Evolutionary conservation across 2,797 vertebrate species (phyloP), one percentile per base, ranked within the genome.

Genomic region (Salarias fasciatus): DNA sequence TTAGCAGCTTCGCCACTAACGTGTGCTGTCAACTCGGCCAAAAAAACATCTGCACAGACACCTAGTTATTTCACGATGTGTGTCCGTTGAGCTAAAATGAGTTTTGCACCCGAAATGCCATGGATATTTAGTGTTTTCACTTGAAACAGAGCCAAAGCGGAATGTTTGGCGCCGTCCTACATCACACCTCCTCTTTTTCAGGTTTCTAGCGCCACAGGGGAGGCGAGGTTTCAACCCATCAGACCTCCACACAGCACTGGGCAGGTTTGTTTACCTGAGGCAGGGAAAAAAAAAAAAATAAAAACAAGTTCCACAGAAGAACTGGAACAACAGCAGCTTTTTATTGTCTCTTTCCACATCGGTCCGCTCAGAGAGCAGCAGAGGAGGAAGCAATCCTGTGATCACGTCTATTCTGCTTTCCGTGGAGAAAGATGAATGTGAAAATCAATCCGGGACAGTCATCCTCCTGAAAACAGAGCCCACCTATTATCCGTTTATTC

Each of bases 181-280:
- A 55, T 72, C 68, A 56, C 51, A 61, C 40, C 37, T 64, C 65
- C 82, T 72, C 70, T 63, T 71, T 68, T 73, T 47, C 41, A 14
- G 43, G 70, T 80, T 71, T 73, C 57, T 31, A 54, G 46, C 15
- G 14, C 53, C n/a, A 1, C 12, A 11, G 48, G 58, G 52, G 63
- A 35, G 33, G 56, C 53, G 52, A 63, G 35, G 55, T 49, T 73
- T 69, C 56, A 58, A 41, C 42, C 42, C 55, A 14, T 42, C 54
- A 56, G 57, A 42, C 55, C 14, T 42, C 54, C 56, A 58, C 37
- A 15, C 55, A 46, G 53, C 53, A n/a, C 52, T n/a, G 29, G 15
- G 53, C 24, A 15, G 53, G 42, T 62, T 62, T 59, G 51, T 76
- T 73, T 72, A 57, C 69, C 46, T 60, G 60, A 1, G 13, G 37